These are phyloP conservation scores for Drosophila virilis DNA, from an alignment of 1,140 invertebrate species.

Conservation along the genomic window DNA sequence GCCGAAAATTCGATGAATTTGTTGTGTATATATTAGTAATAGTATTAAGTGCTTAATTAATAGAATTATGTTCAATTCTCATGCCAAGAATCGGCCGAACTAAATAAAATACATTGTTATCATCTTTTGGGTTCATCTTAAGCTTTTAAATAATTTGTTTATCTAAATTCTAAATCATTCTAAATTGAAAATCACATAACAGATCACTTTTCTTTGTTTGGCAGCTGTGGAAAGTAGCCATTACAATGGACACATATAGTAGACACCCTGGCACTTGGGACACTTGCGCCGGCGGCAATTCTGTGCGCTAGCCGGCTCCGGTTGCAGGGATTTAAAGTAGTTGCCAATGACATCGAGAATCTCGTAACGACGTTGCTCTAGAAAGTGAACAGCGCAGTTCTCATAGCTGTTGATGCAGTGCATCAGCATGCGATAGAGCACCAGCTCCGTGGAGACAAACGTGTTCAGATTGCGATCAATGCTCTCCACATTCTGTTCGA, in stretches of 20 bases:
- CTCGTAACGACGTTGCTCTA: conserved; percentile 49
- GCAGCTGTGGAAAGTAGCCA: background rate
- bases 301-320: conserved; percentile 4
- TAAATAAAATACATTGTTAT: no score
- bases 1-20: no score
- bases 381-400: conserved; percentile 52
- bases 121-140: no score
- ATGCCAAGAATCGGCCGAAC: no score
- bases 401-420: conserved; percentile 64
- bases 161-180: no score
- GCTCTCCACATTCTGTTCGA: conserved; percentile 59
- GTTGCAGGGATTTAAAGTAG: conserved; percentile 55
- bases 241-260: conserved; percentile 60
- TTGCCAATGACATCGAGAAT: conserved; percentile 54
- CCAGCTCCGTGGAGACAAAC: conserved; percentile 71
- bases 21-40: no score
- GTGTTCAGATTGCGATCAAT: conserved; percentile 67
- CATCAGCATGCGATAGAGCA: conserved; percentile 68
- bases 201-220: background rate
- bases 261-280: conserved; percentile 58
- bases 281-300: conserved; percentile 48
- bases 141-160: no score
- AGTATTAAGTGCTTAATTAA: no score
- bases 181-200: background rate
- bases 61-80: no score